phyloP scores from a whole-genome alignment of 2,888 invertebrate genomes.

The Biston betularia region DNA sequence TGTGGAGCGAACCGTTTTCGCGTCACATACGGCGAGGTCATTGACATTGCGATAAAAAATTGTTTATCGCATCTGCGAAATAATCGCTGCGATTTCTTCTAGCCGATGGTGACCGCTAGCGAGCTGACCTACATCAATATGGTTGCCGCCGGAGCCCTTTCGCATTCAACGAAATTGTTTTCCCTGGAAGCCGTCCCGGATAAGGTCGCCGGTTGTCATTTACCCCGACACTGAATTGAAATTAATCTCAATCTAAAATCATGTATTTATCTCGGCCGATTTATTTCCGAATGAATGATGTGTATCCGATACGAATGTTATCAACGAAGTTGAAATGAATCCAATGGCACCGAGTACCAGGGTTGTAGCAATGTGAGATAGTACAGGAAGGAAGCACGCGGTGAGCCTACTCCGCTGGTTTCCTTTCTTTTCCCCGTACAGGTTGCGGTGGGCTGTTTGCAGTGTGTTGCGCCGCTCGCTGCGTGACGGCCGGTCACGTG shows the following conservation, averaged over 20 bases:
- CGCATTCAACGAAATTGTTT: slow-evolving; percentile 12
- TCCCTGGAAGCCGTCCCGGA: slow-evolving; percentile 7
- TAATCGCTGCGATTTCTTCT: slow-evolving; percentile 42
- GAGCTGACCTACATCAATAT: slow-evolving; percentile 46
- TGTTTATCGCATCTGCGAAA: slow-evolving; percentile 49
- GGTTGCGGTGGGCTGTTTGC: slow-evolving; percentile 39
- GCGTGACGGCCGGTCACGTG: slow-evolving; percentile 71
- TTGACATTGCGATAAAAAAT: slow-evolving; percentile 70
- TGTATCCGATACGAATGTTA: too few species aligned
- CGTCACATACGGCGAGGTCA: slow-evolving; percentile 59
- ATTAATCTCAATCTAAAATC: slow-evolving; percentile 5
- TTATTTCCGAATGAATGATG: slow-evolving; percentile 14
- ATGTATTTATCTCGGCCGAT: slow-evolving; percentile 10
- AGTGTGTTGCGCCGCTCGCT: slow-evolving; percentile 58
- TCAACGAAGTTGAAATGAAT: slow-evolving; percentile 38
- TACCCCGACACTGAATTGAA: slow-evolving; percentile 18
- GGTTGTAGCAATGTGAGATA: slow-evolving; percentile 32
- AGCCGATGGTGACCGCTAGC: slow-evolving; percentile 33
- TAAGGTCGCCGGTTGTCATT: slow-evolving; percentile 5
- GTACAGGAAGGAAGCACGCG: slow-evolving; percentile 33
- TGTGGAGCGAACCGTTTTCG: slow-evolving; percentile 55
- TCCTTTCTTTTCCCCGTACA: slow-evolving; percentile 42
- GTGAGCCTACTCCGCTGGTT: slow-evolving; percentile 36
- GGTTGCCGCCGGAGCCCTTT: slow-evolving; percentile 29
- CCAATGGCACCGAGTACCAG: slow-evolving; percentile 40